Conservation (phyloP, 2,797 vertebrate species). For the Pristis pectinata region DNA sequence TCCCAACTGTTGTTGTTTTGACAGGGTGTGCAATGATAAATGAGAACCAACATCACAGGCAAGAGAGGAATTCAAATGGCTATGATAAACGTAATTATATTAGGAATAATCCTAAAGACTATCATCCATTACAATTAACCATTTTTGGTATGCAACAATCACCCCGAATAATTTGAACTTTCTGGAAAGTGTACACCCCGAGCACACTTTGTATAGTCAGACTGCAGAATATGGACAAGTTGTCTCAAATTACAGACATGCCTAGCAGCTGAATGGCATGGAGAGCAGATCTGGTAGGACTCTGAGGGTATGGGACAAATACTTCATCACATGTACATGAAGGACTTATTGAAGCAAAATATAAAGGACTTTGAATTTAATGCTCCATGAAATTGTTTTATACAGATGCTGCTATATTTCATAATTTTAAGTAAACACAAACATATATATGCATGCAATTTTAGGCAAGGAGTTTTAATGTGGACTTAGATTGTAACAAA, state of each 20-base stretch:
- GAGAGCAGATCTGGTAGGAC: too few relatives aligned
- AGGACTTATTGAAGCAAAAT: not conserved
- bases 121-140: constrained; percentile 2
- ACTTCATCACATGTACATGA: not conserved
- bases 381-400: not conserved
- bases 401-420: not conserved
- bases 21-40: constrained; percentile 34
- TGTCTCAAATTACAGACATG: not conserved
- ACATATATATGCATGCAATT: not conserved
- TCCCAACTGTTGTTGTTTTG: constrained; percentile 35
- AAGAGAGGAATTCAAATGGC: constrained; percentile 5
- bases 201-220: too few relatives aligned
- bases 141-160: not conserved
- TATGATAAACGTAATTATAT: not conserved
- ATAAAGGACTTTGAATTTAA: not conserved
- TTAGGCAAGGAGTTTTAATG: not conserved
- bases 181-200: not conserved
- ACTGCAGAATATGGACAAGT: not conserved
- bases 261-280: not conserved
- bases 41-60: constrained; percentile 18
- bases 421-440: not conserved
- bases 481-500: not conserved
- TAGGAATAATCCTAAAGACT: not conserved
- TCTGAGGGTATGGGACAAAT: not conserved
- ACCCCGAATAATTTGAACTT: not conserved